Evolutionary conservation across 2,797 vertebrate species (phyloP), one percentile per base, ranked within the genome.

Genomic region (Ctenosaura bakeri): DNA sequence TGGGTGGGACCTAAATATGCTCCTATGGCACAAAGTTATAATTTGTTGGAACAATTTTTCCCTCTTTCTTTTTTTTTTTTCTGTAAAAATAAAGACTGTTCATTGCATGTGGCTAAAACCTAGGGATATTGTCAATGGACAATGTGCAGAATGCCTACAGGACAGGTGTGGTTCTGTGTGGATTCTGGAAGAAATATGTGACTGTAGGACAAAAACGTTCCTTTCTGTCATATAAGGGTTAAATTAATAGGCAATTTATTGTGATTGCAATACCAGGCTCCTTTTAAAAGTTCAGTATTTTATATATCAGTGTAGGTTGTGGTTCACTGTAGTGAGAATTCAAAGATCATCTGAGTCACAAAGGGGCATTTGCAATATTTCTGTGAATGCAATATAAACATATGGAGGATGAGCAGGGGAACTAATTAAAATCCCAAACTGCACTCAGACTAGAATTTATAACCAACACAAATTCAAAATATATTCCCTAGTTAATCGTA

Each of bases 401-500:
- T 89, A n/a, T 54, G 26, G 82, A 89, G 26, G 76, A 95, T 86
- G n/a, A 93, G 86, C 92, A 88, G 88, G 90, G 92, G 94, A 93
- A 91, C 85, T 92, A 95, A 96, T 94, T 96, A 88, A 94, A 95
- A 94, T 69, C 69, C 7, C 7, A 29, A 91, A 92, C 93, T 93
- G 83, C 90, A 95, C 92, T 71, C 82, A 91, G 93, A 66, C 76
- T 91, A 14, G 89, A 93, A 93, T 92, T 95, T 93, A 92, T 90
- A 94, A 66, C 56, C 64, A 79, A 88, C 85, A 76, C 71, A 92
- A 22, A 69, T 93, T 94, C 42, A 88, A 92, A 95, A 93, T 92
- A 88, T 92, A 94, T 95, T 90, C 93, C 76, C 91, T 87, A 82
- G 76, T 87, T 94, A 88, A 76, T 89, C 91, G 81, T 4, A 83